Evolutionary conservation across 2,113 vertebrate species (phyloP).

Genomic region (Muscicapa adusta): DNA sequence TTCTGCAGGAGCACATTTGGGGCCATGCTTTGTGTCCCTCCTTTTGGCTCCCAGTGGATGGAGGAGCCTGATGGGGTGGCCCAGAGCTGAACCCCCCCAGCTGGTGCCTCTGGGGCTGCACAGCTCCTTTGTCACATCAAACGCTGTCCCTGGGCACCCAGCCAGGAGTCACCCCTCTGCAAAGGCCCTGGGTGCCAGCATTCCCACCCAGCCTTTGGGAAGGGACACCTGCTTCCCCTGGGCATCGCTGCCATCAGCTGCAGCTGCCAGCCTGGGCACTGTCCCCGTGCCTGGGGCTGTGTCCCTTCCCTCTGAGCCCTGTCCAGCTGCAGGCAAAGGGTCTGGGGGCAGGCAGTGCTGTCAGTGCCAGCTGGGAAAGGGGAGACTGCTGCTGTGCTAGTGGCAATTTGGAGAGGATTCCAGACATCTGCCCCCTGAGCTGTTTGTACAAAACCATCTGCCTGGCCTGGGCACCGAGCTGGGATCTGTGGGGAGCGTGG

Average conservation of each 20-base stretch:
- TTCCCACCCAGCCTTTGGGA: not conserved
- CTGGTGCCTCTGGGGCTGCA: not conserved
- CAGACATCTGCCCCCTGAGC: not conserved
- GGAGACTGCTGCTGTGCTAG: not conserved
- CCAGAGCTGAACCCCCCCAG: not conserved
- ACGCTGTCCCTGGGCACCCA: fast-evolving
- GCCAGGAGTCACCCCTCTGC: not conserved
- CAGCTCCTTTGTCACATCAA: not conserved
- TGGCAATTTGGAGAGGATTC: not conserved
- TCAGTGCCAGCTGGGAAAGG: not conserved
- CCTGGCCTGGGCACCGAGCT: fast-evolving
- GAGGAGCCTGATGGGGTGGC: not conserved
- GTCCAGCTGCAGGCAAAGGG: not conserved
- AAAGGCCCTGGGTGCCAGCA: not conserved
- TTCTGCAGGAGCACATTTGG: not conserved
- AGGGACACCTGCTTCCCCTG: not conserved
- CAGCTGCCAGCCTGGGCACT: not conserved
- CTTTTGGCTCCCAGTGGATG: not conserved
- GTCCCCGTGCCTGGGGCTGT: fast-evolving
- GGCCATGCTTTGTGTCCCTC: not conserved
- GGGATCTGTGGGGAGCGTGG: not conserved
- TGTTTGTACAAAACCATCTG: not conserved
- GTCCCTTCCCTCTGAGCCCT: not conserved
- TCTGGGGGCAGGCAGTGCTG: fast-evolving
- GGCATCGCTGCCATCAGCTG: not conserved